phyloP scores from a whole-genome alignment of 2,888 invertebrate species.

The Gandaritis pyraliata region DNA sequence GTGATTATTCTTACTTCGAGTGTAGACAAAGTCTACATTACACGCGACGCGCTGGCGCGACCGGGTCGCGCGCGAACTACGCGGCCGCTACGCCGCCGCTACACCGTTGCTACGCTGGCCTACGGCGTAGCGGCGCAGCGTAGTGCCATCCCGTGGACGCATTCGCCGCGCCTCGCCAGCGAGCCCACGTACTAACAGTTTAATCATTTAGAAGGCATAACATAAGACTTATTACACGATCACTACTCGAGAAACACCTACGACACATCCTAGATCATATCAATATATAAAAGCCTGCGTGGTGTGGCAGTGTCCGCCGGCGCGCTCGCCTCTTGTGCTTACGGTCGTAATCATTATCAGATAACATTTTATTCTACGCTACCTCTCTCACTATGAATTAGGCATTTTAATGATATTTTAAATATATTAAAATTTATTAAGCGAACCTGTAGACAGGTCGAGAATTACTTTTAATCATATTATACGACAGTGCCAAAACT shows the following conservation, averaged over 20 bases:
- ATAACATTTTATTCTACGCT: constrained; percentile 76
- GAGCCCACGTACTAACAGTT: constrained; percentile 58
- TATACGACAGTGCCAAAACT: constrained; percentile 59
- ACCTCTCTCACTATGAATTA: constrained; percentile 81
- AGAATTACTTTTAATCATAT: constrained; percentile 53
- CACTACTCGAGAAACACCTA: constrained; percentile 83
- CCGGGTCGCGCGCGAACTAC: constrained; percentile 36
- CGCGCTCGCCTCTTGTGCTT: constrained; percentile 57
- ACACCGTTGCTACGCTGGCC: constrained; percentile 40
- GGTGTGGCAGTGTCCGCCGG: constrained; percentile 67
- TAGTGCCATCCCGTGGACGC: constrained; percentile 20
- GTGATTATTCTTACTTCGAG: constrained; percentile 80
- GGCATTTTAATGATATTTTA: constrained; percentile 75
- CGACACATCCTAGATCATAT: constrained; percentile 84
- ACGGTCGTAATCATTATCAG: constrained; percentile 63
- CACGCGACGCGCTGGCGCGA: constrained; percentile 50
- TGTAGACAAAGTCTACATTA: constrained; percentile 69
- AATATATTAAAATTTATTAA: constrained; percentile 71
- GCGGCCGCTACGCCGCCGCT: constrained; percentile 49
- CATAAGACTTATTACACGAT: constrained; percentile 81
- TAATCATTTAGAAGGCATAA: constrained; percentile 77
- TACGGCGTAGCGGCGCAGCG: constrained; percentile 36
- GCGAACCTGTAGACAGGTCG: constrained; percentile 64
- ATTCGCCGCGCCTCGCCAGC: constrained; percentile 41
- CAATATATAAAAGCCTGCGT: constrained; percentile 77